A percentile compares a stretch with the other conserved stretches of the same genome.
Evolutionary conservation across 1,140 invertebrate genomes (phyloP).

Genomic region (Drosophila suzukii): DNA sequence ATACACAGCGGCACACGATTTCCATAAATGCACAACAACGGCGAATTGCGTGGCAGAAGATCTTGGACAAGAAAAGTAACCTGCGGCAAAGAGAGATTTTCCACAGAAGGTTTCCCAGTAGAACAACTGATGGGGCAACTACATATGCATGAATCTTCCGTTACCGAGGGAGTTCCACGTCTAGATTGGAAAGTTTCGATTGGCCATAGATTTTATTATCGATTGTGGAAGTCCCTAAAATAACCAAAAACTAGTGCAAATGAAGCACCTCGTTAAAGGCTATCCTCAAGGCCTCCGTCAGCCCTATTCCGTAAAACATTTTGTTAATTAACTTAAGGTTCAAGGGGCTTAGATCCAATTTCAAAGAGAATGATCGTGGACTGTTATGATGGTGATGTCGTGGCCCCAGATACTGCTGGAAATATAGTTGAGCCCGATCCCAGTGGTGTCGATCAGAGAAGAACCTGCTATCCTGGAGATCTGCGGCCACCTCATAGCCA

Average conservation of each 20-base stretch:
- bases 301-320: neutral
- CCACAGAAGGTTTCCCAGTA: constrained; percentile 4
- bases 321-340: constrained; percentile 9
- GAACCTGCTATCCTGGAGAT: neutral
- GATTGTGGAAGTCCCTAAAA: neutral
- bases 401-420: constrained; percentile 27
- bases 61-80: constrained; percentile 44
- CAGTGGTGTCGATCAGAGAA: constrained; percentile 15
- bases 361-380: neutral
- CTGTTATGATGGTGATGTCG: neutral
- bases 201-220: constrained; percentile 24
- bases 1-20: constrained; percentile 42
- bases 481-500: neutral
- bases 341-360: neutral
- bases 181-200: constrained; percentile 12
- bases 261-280: constrained; percentile 19
- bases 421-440: constrained; percentile 11
- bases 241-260: constrained; percentile 1
- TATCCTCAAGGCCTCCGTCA: constrained; percentile 5
- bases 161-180: neutral
- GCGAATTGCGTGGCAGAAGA: constrained; percentile 32
- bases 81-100: constrained; percentile 5
- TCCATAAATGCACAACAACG: constrained; percentile 71
- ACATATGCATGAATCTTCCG: constrained; percentile 31
- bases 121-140: constrained; percentile 12